phyloP scores from a whole-genome alignment of 2,797 vertebrate species.

The Enteromius viviparus region DNA sequence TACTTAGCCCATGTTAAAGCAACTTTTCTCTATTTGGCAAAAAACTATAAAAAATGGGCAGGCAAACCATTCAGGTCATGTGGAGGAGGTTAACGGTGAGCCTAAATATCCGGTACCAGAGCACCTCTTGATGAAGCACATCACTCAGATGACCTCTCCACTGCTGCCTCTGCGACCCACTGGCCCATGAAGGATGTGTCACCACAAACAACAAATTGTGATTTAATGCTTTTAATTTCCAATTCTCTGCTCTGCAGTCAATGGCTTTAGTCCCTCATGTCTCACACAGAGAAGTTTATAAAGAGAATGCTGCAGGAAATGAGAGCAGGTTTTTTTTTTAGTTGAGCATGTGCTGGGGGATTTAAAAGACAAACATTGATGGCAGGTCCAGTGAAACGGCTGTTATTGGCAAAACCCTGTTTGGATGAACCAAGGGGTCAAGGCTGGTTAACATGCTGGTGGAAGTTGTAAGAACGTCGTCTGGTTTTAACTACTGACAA shows the following conservation, averaged over 20 bases:
- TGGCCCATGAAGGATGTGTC: constrained; percentile 95
- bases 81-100: constrained; percentile 74
- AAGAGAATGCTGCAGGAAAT: constrained; percentile 49
- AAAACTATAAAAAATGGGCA: constrained; percentile 18
- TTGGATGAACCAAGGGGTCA: neutral
- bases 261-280: constrained; percentile 47
- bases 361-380: constrained; percentile 17
- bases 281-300: constrained; percentile 65
- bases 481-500: neutral
- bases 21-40: neutral
- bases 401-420: constrained; percentile 11
- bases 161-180: constrained; percentile 79
- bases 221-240: constrained; percentile 98
- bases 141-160: constrained; percentile 91
- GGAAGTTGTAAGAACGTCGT: neutral
- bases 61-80: constrained; percentile 1
- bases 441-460: neutral
- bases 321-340: neutral
- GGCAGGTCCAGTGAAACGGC: neutral
- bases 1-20: neutral
- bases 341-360: constrained; percentile 9
- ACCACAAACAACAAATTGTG: constrained; percentile 87
- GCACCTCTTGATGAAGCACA: constrained; percentile 92
- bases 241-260: constrained; percentile 81
- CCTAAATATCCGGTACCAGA: constrained; percentile 84